Conservation (phyloP, 1,140 invertebrate species). For the Drosophila parvula region DNA sequence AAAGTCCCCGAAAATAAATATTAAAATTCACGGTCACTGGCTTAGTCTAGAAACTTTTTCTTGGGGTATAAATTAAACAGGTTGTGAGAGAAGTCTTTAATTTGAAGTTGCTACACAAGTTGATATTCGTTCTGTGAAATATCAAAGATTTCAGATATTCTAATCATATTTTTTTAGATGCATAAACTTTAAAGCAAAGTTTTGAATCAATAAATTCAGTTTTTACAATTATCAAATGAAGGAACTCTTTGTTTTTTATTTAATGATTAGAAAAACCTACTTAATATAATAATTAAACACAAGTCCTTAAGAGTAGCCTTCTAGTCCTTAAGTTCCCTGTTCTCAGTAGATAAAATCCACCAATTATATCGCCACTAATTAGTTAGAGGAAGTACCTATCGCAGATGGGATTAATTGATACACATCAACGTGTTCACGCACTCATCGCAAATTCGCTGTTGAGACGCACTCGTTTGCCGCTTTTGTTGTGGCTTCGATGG, state of each 20-base stretch:
- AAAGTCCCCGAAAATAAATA: neutral
- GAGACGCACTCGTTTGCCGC: slow-evolving; percentile 33
- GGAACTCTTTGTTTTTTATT: neutral
- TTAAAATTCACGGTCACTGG: slow-evolving; percentile 31
- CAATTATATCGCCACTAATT: slow-evolving; percentile 12
- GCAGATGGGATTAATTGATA: slow-evolving; percentile 12
- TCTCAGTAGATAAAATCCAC: neutral
- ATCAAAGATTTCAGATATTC: no score
- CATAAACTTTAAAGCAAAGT: no score
- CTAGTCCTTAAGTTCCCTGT: neutral
- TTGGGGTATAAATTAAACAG: neutral
- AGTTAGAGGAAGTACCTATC: slow-evolving; percentile 1
- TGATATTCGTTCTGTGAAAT: no score
- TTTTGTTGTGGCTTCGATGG: slow-evolving; percentile 48
- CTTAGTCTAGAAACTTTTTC: neutral
- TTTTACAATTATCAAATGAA: no score
- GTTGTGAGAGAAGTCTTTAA: no score
- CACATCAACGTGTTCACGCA: slow-evolving; percentile 22
- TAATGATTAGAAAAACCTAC: no score
- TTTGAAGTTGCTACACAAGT: no score
- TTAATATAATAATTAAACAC: neutral
- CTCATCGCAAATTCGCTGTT: slow-evolving; percentile 45
- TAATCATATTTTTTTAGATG: no score
- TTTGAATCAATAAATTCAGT: no score
- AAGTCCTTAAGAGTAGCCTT: neutral